Evolutionary conservation across 1,140 invertebrate genomes (phyloP).

Genomic region (Zaprionus capensis): DNA sequence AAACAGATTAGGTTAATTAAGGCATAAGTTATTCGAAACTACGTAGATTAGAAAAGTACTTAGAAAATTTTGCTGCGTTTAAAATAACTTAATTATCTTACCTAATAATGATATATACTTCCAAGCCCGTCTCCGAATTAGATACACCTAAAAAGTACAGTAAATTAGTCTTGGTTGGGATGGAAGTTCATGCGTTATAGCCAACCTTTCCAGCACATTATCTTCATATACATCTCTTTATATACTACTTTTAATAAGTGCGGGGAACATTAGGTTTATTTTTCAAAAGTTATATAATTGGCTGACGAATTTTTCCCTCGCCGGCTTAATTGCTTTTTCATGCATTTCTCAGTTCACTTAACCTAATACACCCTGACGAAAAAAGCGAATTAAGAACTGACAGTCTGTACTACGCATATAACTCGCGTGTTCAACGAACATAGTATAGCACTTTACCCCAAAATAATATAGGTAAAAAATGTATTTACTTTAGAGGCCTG

Average conservation of each 20-base stretch:
- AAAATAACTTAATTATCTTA: background rate
- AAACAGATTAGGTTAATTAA: background rate
- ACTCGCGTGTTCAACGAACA: background rate
- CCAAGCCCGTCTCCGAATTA: background rate
- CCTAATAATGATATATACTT: background rate
- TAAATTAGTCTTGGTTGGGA: background rate
- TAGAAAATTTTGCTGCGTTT: background rate
- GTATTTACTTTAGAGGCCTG: background rate
- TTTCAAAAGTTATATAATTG: constrained; percentile 16
- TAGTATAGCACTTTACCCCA: background rate
- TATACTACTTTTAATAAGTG: background rate
- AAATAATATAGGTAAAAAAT: background rate
- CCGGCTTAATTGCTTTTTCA: constrained; percentile 35
- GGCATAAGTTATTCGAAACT: background rate
- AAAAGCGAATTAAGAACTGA: constrained; percentile 11
- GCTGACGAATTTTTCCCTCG: background rate
- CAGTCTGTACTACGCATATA: constrained; percentile 10
- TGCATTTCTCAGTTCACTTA: constrained; percentile 32
- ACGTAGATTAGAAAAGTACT: background rate
- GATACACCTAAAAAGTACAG: background rate
- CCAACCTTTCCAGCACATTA: background rate
- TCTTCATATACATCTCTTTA: background rate
- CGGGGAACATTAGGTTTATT: constrained; percentile 6
- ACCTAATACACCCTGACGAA: constrained; percentile 22
- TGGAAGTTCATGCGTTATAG: background rate